Percentiles rank a stretch among this genome's conserved stretches.
phyloP scores from a whole-genome alignment of 2,113 vertebrate species.

The Tympanuchus pallidicinctus region DNA sequence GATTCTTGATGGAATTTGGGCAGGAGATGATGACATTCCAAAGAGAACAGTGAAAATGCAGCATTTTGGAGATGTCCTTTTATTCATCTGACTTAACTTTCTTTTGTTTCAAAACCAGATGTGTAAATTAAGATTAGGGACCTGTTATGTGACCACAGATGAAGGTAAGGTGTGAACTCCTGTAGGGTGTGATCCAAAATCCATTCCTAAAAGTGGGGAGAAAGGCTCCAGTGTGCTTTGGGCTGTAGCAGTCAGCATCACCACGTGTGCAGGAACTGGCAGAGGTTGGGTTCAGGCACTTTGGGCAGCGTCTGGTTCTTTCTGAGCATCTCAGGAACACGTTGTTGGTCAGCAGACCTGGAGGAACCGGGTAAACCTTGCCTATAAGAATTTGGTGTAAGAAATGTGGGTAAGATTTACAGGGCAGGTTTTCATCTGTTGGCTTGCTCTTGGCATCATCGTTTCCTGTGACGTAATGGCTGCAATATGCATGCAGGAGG shows the following conservation, averaged over 20 bases:
- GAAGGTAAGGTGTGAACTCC: background rate
- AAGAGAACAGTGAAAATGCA: background rate
- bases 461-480: background rate
- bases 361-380: background rate
- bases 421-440: background rate
- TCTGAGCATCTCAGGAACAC: background rate
- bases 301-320: background rate
- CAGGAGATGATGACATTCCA: background rate
- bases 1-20: background rate
- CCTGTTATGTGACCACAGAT: background rate
- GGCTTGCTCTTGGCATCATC: background rate
- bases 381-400: background rate
- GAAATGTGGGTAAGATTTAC: background rate
- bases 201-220: background rate
- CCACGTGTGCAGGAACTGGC: background rate
- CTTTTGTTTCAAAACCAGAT: background rate
- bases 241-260: rapidly evolving
- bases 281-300: background rate
- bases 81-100: background rate
- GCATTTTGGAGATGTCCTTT: background rate
- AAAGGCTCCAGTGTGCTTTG: background rate
- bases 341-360: no score
- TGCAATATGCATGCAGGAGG: no score
- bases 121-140: background rate
- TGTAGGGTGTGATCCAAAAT: background rate